A percentile compares a stretch with the other conserved stretches of the same genome.
Evolutionary conservation across 2,797 vertebrate species (phyloP).

Genomic region (Natrix natrix): DNA sequence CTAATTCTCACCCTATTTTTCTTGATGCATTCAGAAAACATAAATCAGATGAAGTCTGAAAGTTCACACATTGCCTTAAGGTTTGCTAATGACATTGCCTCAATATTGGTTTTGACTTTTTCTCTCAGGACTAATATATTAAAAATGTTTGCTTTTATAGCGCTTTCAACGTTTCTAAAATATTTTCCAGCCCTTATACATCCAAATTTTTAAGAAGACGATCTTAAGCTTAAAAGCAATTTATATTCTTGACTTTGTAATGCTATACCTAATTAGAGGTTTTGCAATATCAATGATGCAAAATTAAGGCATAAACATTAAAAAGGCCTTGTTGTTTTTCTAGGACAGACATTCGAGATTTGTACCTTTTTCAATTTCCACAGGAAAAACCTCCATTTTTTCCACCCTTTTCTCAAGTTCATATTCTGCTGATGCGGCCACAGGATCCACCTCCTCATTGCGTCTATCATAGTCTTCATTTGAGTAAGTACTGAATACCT

Average conservation of each 20-base stretch:
- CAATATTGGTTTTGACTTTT: neutral
- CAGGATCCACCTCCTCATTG: conserved; percentile 92
- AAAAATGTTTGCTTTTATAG: neutral
- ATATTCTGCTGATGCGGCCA: conserved; percentile 90
- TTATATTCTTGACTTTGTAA: neutral
- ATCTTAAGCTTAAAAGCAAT: neutral
- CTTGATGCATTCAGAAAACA: neutral
- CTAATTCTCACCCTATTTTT: neutral
- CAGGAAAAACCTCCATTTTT: conserved; percentile 94
- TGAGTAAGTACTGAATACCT: conserved; percentile 90
- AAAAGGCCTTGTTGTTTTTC: neutral
- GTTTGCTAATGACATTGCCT: neutral
- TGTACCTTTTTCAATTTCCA: conserved; percentile 91
- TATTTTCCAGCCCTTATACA: neutral
- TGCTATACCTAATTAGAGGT: neutral
- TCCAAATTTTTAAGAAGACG: neutral
- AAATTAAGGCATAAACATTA: neutral
- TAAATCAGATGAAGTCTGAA: neutral
- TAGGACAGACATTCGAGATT: neutral
- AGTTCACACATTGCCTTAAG: neutral
- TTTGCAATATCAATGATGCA: neutral
- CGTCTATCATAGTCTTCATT: conserved; percentile 93
- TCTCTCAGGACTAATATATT: neutral
- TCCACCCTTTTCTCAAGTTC: conserved; percentile 93
- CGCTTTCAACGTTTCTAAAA: neutral